phyloP scores from a whole-genome alignment of 1,140 invertebrate species.

The Drosophila biarmipes region DNA sequence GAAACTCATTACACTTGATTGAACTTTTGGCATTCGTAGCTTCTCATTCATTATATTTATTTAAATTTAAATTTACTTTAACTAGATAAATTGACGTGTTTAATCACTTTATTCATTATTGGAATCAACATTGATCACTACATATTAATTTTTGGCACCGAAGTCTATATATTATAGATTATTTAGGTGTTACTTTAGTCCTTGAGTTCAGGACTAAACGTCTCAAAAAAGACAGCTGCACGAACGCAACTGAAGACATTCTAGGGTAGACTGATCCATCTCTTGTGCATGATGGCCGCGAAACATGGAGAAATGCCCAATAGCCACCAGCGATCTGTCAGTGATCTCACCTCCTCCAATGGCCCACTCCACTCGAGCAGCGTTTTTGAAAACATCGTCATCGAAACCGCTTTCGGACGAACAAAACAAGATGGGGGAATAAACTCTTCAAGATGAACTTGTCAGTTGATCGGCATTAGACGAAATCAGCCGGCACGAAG shows the following conservation, averaged over 20 bases:
- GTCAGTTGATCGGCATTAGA: conserved; percentile 60
- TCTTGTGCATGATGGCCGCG: conserved; percentile 12
- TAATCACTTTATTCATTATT: too few relatives aligned
- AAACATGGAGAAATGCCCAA: conserved; percentile 25
- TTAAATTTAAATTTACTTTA: background rate
- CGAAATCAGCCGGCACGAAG: conserved; percentile 10
- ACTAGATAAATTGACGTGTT: too few relatives aligned
- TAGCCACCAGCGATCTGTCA: background rate
- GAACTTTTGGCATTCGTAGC: background rate
- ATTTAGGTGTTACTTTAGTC: too few relatives aligned
- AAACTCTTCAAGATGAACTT: conserved; percentile 81
- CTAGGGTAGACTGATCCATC: conserved; percentile 8
- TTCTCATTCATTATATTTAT: background rate
- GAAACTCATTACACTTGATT: conserved; percentile 3
- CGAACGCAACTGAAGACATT: conserved; percentile 5
- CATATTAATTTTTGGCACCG: too few relatives aligned
- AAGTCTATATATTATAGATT: too few relatives aligned
- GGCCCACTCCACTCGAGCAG: conserved; percentile 18
- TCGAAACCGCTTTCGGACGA: conserved; percentile 61
- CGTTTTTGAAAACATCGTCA: conserved; percentile 63
- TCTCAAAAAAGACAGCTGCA: background rate
- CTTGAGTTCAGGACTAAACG: too few relatives aligned
- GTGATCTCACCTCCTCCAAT: conserved; percentile 25
- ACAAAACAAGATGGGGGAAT: conserved; percentile 61
- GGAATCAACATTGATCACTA: too few relatives aligned